These are phyloP conservation scores for Homarus gammarus DNA, from an alignment of 2,888 invertebrate species.

Conservation along the genomic window DNA sequence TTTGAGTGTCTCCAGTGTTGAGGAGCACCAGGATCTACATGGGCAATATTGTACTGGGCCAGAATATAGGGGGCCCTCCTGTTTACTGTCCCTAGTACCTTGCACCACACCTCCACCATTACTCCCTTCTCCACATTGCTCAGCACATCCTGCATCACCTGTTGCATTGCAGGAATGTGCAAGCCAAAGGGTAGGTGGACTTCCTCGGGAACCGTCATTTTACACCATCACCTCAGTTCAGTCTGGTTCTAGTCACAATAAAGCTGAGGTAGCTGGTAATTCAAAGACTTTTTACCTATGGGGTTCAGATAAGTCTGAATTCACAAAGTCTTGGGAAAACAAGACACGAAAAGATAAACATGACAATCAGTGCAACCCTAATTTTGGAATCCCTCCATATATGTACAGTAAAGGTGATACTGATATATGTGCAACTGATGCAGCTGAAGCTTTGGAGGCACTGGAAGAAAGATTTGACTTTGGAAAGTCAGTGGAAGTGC, in stretches of 20 bases:
- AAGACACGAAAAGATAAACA: neutral
- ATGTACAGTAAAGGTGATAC: conserved; percentile 4
- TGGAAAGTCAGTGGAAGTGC: conserved; percentile 27
- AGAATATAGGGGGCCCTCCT: conserved; percentile 29
- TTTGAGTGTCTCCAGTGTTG: conserved; percentile 61
- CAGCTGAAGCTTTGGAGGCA: neutral
- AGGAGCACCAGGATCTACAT: conserved; percentile 35
- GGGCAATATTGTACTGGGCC: neutral
- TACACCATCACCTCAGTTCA: conserved; percentile 19
- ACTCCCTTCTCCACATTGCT: conserved; percentile 21
- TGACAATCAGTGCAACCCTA: conserved; percentile 24
- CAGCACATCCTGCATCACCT: conserved; percentile 22
- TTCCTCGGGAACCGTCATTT: conserved; percentile 30
- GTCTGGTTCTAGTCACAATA: conserved; percentile 58
- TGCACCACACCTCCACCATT: conserved; percentile 50
- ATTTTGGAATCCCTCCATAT: conserved; percentile 15
- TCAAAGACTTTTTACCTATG: conserved; percentile 11
- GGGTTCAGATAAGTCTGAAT: neutral
- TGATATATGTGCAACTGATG: neutral
- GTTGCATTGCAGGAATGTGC: conserved; percentile 14
- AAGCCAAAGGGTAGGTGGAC: conserved; percentile 30
- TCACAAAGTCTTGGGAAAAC: neutral
- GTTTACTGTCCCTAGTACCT: conserved; percentile 48
- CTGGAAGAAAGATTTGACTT: neutral
- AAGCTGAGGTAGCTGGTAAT: conserved; percentile 21